These are phyloP conservation scores for Eulemur macaco DNA, from an alignment of 2,113 vertebrate species.

Conservation along the genomic window DNA sequence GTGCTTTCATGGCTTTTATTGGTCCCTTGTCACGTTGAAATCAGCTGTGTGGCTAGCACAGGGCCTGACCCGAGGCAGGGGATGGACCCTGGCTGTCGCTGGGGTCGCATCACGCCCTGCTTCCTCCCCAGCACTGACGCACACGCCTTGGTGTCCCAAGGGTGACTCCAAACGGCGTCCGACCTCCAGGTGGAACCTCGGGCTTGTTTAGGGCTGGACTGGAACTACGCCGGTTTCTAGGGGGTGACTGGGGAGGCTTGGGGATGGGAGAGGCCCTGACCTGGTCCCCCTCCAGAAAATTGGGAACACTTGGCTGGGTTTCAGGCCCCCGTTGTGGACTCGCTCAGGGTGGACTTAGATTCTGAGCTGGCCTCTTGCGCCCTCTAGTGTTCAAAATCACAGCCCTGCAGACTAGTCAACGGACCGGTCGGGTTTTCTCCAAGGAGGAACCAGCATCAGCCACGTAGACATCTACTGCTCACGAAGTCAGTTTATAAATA, in stretches of 20 bases:
- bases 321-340: not conserved
- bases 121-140: not conserved
- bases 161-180: not conserved
- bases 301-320: not conserved
- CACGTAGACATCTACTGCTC: not conserved
- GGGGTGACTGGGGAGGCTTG: not conserved
- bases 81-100: not conserved
- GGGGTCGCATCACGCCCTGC: not conserved
- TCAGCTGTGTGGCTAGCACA: not conserved
- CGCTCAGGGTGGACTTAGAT: not conserved
- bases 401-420: not conserved
- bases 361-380: slow-evolving; percentile 73
- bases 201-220: not conserved
- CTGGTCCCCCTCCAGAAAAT: not conserved
- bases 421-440: not conserved
- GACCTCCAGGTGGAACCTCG: not conserved
- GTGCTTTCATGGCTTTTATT: not conserved
- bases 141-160: not conserved
- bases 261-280: not conserved
- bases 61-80: not conserved
- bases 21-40: not conserved
- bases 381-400: slow-evolving; percentile 66
- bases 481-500: not conserved
- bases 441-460: not conserved
- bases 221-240: not conserved